Evolutionary conservation across 1,140 invertebrate species (phyloP).

Genomic region (Solenopsis invicta): DNA sequence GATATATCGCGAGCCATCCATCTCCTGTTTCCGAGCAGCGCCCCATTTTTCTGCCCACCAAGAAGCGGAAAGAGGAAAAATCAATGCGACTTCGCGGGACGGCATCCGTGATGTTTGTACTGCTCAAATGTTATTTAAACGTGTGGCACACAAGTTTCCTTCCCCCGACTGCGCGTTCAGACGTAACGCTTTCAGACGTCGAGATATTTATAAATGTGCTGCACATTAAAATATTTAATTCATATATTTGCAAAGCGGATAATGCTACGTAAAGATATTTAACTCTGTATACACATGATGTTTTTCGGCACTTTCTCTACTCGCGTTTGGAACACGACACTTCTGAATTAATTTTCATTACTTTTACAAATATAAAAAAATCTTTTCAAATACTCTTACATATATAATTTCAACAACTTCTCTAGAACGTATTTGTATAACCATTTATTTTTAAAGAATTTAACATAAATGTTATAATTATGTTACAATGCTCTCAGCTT

Average conservation of each 20-base stretch:
- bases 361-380: no score
- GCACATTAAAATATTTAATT: neutral
- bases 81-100: conserved; percentile 16
- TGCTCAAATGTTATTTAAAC: conserved; percentile 12
- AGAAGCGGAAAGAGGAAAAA: conserved; percentile 29
- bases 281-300: no score
- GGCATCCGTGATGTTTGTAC: neutral
- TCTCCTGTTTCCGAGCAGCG: conserved; percentile 64
- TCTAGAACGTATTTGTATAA: no score
- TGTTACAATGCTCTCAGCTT: no score
- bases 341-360: no score
- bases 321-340: no score
- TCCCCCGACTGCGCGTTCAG: neutral
- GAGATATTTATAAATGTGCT: neutral
- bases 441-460: no score
- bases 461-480: no score
- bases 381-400: no score
- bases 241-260: neutral
- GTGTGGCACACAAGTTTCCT: neutral
- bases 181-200: neutral
- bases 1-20: conserved; percentile 79
- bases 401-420: no score
- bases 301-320: no score
- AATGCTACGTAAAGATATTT: neutral
- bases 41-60: conserved; percentile 36